Evolutionary conservation across 1,140 invertebrate species (phyloP), one percentile per base, ranked within the genome.

Genomic region (Patella vulgata): DNA sequence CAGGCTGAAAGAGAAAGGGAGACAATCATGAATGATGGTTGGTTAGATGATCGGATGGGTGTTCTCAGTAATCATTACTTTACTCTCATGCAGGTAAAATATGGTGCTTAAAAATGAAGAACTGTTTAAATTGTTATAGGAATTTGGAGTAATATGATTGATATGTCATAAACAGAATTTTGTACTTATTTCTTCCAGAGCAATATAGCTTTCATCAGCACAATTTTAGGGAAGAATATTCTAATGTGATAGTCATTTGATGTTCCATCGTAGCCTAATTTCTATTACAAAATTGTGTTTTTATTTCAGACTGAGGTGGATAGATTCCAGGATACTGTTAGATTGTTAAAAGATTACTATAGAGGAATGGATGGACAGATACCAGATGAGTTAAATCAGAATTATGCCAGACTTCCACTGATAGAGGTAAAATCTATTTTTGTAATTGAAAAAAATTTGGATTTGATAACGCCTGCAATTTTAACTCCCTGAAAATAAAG

Each of bases 271-370:
- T n/a, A 40, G 9, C n/a, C 39, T 40, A 11, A n/a, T 43, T 54
- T 40, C 14, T 30, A 17, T 0, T 30, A 30, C 23, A 0, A 8
- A 21, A 36, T 8, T 23, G 55, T 40, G 33, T 17, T 58, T 39
- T 19, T 40, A 31, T 66, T 65, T 14, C 57, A 78, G 76, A 64
- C 58, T 46, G 84, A 85, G 52, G 63, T 84, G 8, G 84, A 85
- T 58, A 59, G 81, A 23, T 82, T 78, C 62, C 83, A 84, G 59
- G 83, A 84, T 59, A 81, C 82, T 9, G 75, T 82, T 0, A 53
- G 79, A 25, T 60, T 85, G 60, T 54, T 84, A 61, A 83, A 81
- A 50, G 84, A 85, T 66, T 85, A 85, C 52, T 85, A 85, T 64
- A 63, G 74, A 23, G 78, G 78, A 4, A 83, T 84, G 82, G 81